Evolutionary conservation across 2,113 vertebrate genomes (phyloP).

Genomic region (Crotophaga sulcirostris): DNA sequence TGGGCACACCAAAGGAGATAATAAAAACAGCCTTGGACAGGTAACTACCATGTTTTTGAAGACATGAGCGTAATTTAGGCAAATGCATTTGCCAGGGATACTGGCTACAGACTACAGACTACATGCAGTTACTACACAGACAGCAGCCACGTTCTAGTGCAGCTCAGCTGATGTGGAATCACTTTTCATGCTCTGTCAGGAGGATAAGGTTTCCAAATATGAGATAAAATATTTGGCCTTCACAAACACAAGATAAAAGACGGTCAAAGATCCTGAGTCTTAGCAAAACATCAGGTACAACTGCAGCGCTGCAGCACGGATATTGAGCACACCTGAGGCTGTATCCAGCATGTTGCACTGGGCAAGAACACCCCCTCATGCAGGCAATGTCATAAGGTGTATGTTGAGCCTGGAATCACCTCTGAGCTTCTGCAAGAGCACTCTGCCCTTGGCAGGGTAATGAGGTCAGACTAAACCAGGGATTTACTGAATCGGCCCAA

Average conservation of each 20-base stretch:
- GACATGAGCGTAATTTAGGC: not conserved
- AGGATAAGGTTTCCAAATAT: not conserved
- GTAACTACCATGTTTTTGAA: not conserved
- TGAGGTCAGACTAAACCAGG: too few species aligned
- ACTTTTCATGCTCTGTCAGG: not conserved
- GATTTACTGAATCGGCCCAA: too few species aligned
- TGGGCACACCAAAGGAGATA: not conserved
- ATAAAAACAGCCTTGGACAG: not conserved
- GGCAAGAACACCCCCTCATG: fast-evolving
- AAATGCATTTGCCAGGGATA: not conserved
- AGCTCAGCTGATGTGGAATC: not conserved
- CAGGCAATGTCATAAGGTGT: fast-evolving
- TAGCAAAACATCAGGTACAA: not conserved
- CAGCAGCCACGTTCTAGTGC: not conserved
- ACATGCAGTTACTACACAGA: too few species aligned
- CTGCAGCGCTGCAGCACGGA: fast-evolving
- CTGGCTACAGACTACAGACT: too few species aligned
- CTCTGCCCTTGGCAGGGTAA: not conserved
- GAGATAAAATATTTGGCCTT: too few species aligned
- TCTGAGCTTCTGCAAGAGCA: not conserved
- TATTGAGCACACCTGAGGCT: fast-evolving
- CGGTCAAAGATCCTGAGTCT: not conserved
- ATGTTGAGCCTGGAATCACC: not conserved
- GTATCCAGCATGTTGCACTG: fast-evolving
- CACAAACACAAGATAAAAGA: not conserved